phyloP scores from a whole-genome alignment of 2,888 invertebrate genomes.

The Lithophane leautieri region DNA sequence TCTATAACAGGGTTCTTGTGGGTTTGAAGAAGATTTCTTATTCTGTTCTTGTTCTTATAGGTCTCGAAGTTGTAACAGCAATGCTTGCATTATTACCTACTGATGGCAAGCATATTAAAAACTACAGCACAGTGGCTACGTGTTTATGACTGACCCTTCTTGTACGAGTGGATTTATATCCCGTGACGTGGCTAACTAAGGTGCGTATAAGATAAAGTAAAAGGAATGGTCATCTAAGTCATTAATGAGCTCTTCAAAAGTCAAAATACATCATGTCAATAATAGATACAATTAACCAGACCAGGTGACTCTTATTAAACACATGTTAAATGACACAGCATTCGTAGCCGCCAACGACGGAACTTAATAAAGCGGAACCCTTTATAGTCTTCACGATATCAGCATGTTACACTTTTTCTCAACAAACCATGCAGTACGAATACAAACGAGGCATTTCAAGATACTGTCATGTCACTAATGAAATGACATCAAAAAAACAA shows the following conservation, averaged over 20 bases:
- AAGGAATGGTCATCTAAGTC: background rate
- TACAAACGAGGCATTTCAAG: constrained; percentile 42
- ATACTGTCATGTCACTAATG: constrained; percentile 49
- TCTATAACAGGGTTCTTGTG: background rate
- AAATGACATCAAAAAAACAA: constrained; percentile 55
- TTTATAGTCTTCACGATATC: constrained; percentile 29
- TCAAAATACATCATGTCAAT: constrained; percentile 12
- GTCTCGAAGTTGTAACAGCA: background rate
- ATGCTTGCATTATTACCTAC: background rate
- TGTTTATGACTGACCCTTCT: background rate
- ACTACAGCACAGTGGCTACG: background rate
- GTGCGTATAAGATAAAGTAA: background rate
- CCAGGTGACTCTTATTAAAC: constrained; percentile 24
- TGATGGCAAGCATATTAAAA: background rate
- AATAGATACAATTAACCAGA: constrained; percentile 3
- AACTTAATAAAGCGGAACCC: constrained; percentile 35
- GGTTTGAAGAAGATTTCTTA: background rate
- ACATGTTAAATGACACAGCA: constrained; percentile 4
- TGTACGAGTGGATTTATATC: background rate
- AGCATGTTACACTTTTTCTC: constrained; percentile 48
- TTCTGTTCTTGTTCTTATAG: background rate
- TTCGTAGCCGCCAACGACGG: background rate
- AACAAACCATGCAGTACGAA: constrained; percentile 1
- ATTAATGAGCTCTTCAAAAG: constrained; percentile 12
- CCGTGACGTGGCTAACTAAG: background rate